Conservation (phyloP, 2,888 invertebrate species). For the Pseudoips prasinana region DNA sequence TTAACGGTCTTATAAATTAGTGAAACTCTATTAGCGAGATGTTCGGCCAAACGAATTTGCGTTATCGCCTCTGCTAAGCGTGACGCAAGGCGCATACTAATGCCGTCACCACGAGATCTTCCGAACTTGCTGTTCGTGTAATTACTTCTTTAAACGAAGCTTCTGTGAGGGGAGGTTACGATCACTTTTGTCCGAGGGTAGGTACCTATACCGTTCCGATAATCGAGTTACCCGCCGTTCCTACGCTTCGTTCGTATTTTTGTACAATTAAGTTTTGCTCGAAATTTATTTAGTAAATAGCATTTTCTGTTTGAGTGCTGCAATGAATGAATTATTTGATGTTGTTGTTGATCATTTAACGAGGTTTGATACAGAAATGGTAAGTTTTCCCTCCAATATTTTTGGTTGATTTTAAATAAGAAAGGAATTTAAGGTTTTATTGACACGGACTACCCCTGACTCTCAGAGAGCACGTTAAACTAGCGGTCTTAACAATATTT, state of each 20-base stretch:
- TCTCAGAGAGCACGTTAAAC: too few species aligned
- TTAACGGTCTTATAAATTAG: slow-evolving; percentile 80
- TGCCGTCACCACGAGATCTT: slow-evolving; percentile 52
- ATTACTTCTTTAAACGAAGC: slow-evolving; percentile 80
- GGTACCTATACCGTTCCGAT: slow-evolving; percentile 55
- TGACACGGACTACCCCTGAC: too few species aligned
- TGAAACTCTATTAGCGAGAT: slow-evolving; percentile 81
- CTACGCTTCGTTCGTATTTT: slow-evolving; percentile 40
- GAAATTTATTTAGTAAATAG: slow-evolving; percentile 37
- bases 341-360: slow-evolving; percentile 18
- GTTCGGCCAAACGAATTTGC: slow-evolving; percentile 80
- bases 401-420: too few species aligned
- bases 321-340: slow-evolving; percentile 28
- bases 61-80: slow-evolving; percentile 74
- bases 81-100: slow-evolving; percentile 74
- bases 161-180: slow-evolving; percentile 55
- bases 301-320: slow-evolving; percentile 30
- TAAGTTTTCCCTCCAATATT: too few species aligned
- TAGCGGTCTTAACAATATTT: too few species aligned
- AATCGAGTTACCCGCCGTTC: slow-evolving; percentile 58
- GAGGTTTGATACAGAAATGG: too few species aligned
- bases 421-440: too few species aligned
- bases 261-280: slow-evolving; percentile 40
- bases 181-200: slow-evolving; percentile 63
- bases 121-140: slow-evolving; percentile 70